Evolutionary conservation across 2,888 invertebrate genomes (phyloP).

Genomic region (Spodoptera littoralis): DNA sequence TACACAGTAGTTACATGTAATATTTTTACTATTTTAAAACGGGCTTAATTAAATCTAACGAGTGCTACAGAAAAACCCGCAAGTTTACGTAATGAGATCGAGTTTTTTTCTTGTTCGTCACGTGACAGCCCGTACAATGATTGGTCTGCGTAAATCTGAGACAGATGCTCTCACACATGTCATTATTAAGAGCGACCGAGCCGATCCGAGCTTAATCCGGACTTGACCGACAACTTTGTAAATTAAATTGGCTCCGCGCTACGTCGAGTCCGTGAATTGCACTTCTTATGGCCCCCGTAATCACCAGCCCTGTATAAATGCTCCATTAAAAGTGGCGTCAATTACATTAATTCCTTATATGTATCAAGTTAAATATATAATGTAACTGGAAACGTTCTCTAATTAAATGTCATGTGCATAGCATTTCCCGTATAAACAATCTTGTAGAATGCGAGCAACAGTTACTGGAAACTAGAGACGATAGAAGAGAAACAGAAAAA

Average conservation of each 20-base stretch:
- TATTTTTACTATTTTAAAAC: slow-evolving; percentile 7
- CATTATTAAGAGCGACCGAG: slow-evolving; percentile 71
- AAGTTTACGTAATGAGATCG: slow-evolving; percentile 15
- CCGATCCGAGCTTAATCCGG: slow-evolving; percentile 75
- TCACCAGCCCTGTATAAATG: slow-evolving; percentile 81
- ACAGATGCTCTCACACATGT: slow-evolving; percentile 71
- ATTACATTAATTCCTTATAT: slow-evolving; percentile 84
- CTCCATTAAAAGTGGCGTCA: slow-evolving; percentile 85
- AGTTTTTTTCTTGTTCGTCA: slow-evolving; percentile 21
- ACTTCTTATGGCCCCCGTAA: slow-evolving; percentile 80
- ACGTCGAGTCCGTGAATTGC: slow-evolving; percentile 77
- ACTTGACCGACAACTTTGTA: slow-evolving; percentile 84
- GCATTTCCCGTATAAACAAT: slow-evolving; percentile 74
- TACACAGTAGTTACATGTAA: background rate
- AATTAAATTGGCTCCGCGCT: slow-evolving; percentile 83
- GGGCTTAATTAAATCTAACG: slow-evolving; percentile 18
- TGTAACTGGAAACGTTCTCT: slow-evolving; percentile 73
- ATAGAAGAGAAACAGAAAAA: slow-evolving; percentile 66
- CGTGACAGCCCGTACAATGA: slow-evolving; percentile 51
- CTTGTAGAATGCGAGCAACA: slow-evolving; percentile 74
- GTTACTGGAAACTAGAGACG: slow-evolving; percentile 63
- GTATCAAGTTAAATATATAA: slow-evolving; percentile 77
- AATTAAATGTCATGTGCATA: slow-evolving; percentile 81
- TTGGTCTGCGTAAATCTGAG: slow-evolving; percentile 66
- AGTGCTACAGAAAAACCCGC: slow-evolving; percentile 12